These are phyloP conservation scores for Herminia tarsipennalis DNA, from an alignment of 2,888 invertebrate genomes.

Conservation along the genomic window DNA sequence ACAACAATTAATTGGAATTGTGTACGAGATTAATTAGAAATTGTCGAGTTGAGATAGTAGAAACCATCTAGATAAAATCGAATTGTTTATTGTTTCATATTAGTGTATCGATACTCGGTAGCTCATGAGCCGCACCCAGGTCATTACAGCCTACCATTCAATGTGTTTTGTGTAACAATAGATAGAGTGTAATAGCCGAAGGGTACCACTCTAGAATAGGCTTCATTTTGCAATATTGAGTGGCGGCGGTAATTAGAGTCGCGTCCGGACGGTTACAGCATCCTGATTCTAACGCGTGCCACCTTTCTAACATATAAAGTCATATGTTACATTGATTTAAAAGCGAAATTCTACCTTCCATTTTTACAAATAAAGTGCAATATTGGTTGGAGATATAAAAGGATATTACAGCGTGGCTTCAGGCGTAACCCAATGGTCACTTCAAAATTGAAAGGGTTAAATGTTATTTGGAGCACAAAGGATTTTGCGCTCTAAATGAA, in stretches of 20 bases:
- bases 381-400: conserved; percentile 30
- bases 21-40: conserved; percentile 77
- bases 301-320: conserved; percentile 34
- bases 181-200: conserved; percentile 67
- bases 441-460: conserved; percentile 42
- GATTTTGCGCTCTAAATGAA: conserved; percentile 19
- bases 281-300: conserved; percentile 78
- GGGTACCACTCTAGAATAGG: conserved; percentile 69
- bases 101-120: conserved; percentile 55
- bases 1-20: conserved; percentile 71
- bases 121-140: conserved; percentile 59
- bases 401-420: conserved; percentile 48
- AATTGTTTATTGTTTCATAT: conserved; percentile 65
- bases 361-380: conserved; percentile 24
- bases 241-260: conserved; percentile 79
- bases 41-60: conserved; percentile 57
- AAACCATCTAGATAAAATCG: conserved; percentile 55
- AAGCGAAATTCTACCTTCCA: conserved; percentile 21
- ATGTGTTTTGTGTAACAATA: conserved; percentile 76
- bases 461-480: conserved; percentile 30
- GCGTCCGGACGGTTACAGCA: conserved; percentile 79
- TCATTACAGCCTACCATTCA: conserved; percentile 69
- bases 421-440: conserved; percentile 44
- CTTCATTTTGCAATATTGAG: conserved; percentile 81
- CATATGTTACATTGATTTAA: conserved; percentile 15